These are phyloP conservation scores for Syngnathus floridae DNA, from an alignment of 2,113 vertebrate genomes.

Conservation along the genomic window DNA sequence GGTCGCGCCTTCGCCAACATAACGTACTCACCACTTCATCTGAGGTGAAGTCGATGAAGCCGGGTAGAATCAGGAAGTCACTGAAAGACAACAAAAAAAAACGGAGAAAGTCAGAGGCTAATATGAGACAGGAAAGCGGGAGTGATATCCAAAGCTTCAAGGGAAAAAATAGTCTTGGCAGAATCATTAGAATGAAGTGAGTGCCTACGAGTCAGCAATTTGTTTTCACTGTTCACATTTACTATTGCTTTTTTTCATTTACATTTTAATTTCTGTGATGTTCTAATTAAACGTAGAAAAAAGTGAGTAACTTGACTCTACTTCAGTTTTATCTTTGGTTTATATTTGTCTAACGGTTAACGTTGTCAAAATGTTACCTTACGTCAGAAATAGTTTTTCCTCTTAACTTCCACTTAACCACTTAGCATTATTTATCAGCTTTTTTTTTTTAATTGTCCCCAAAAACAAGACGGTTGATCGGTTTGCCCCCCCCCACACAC, in stretches of 20 bases:
- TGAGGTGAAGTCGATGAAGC: slow-evolving; percentile 68
- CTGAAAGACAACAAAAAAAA: slow-evolving; percentile 56
- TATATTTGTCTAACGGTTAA: not conserved
- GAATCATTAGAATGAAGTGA: not conserved
- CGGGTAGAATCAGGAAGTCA: slow-evolving; percentile 68
- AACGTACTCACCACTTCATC: slow-evolving; percentile 66
- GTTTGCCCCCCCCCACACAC: slow-evolving; percentile 3
- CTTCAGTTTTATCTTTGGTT: not conserved
- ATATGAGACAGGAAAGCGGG: not conserved
- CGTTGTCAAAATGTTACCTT: not conserved
- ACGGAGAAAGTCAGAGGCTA: slow-evolving; percentile 10
- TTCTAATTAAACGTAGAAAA: not conserved
- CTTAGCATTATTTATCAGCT: not conserved
- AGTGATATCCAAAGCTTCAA: not conserved
- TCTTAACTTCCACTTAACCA: not conserved
- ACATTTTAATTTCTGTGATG: not conserved
- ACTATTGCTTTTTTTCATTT: not conserved
- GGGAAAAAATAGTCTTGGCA: too few species aligned
- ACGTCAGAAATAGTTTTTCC: not conserved
- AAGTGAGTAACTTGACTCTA: not conserved
- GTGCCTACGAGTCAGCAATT: not conserved
- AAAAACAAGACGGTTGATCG: slow-evolving; percentile 14
- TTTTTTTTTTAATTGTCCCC: not conserved
- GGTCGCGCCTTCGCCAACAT: not conserved
- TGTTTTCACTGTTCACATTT: not conserved